Conservation (phyloP, 2,113 vertebrate genomes). For the Actinemys pallida region DNA sequence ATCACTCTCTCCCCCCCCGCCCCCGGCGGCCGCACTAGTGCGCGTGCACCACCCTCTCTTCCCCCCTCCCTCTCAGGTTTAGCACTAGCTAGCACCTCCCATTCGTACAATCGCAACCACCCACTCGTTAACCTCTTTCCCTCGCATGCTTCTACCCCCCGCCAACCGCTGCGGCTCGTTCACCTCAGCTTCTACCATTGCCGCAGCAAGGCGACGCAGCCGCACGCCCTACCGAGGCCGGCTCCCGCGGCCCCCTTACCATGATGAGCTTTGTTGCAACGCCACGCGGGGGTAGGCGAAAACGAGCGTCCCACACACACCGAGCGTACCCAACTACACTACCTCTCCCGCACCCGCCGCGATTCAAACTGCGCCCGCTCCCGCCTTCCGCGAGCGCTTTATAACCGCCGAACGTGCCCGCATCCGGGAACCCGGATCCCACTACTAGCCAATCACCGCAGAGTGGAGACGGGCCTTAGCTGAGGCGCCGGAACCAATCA, state of each 20-base stretch:
- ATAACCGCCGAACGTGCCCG: slow-evolving; percentile 76
- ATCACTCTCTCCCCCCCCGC: not conserved
- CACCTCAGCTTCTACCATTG: not conserved
- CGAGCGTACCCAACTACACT: fast-evolving
- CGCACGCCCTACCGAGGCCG: not conserved
- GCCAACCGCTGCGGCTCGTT: not conserved
- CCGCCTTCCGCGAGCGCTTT: slow-evolving; percentile 82
- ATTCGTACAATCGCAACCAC: not conserved
- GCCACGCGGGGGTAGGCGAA: not conserved
- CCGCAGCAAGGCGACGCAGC: not conserved
- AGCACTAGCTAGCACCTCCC: not conserved
- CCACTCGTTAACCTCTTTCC: not conserved
- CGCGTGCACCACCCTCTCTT: not conserved
- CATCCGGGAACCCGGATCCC: slow-evolving; percentile 77
- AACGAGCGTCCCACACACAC: not conserved
- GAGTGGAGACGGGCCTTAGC: slow-evolving; percentile 9
- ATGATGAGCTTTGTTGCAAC: slow-evolving; percentile 54
- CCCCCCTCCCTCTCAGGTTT: not conserved
- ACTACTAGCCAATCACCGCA: slow-evolving; percentile 67
- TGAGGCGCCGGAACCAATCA: slow-evolving; percentile 68
- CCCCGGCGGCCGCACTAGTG: not conserved
- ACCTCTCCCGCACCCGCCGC: not conserved
- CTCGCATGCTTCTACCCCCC: not conserved
- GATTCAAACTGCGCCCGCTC: slow-evolving; percentile 84
- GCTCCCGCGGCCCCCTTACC: slow-evolving; percentile 51